Evolutionary conservation across 2,797 vertebrate species (phyloP).

Genomic region (Eleutherodactylus coqui): DNA sequence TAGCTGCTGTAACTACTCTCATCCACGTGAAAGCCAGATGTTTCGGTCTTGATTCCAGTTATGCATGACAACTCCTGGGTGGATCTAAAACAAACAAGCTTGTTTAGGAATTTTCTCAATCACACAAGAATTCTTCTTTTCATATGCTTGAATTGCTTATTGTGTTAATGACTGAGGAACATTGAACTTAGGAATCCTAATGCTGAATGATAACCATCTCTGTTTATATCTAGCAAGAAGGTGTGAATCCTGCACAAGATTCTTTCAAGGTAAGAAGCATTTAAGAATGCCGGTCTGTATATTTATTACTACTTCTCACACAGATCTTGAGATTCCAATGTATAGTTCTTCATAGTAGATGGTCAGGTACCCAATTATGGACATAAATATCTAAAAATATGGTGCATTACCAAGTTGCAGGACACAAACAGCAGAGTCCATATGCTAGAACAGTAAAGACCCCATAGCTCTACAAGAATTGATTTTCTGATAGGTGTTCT

Average conservation of each 20-base stretch:
- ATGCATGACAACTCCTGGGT: conserved; percentile 29
- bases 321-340: not conserved
- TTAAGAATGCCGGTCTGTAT: not conserved
- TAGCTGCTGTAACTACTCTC: not conserved
- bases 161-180: not conserved
- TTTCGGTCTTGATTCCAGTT: conserved; percentile 23
- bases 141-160: not conserved
- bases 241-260: not conserved
- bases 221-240: not conserved
- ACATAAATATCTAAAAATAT: not conserved
- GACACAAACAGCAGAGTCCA: not conserved
- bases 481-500: too few relatives aligned
- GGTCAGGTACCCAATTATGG: not conserved
- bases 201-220: not conserved
- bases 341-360: not conserved
- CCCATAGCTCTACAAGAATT: too few relatives aligned
- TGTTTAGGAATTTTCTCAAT: conserved; percentile 12
- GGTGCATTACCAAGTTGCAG: not conserved
- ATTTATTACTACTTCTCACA: not conserved
- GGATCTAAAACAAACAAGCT: conserved; percentile 4
- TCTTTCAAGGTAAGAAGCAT: not conserved
- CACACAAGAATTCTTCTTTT: conserved; percentile 7
- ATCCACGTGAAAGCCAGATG: conserved; percentile 29
- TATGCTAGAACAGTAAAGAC: not conserved
- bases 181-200: not conserved